A percentile compares a stretch with the other conserved stretches of the same genome.
These are phyloP conservation scores for Buphagus erythrorhynchus DNA, from an alignment of 2,797 vertebrate species.

Conservation along the genomic window DNA sequence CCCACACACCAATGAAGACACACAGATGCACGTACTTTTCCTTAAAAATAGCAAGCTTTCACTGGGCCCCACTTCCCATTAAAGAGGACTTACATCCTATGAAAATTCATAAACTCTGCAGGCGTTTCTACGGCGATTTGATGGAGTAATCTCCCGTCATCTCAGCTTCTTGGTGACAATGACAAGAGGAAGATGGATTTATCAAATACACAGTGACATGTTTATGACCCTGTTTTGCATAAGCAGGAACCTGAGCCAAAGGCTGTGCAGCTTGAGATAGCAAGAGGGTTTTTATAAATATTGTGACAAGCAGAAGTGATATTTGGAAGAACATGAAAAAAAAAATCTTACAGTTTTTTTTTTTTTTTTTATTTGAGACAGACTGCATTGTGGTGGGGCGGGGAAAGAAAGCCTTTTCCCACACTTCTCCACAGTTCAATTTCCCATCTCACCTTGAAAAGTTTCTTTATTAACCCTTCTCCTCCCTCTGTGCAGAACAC, in stretches of 20 bases:
- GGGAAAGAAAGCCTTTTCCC: not conserved
- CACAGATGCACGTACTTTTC: not conserved
- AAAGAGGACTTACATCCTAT: slow-evolving; percentile 62
- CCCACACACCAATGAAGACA: not conserved
- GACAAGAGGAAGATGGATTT: slow-evolving; percentile 79
- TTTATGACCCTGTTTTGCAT: slow-evolving; percentile 75
- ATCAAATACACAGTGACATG: slow-evolving; percentile 74
- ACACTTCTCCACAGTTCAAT: not conserved
- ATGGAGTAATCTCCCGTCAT: slow-evolving; percentile 73
- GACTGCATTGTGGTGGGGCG: fast-evolving
- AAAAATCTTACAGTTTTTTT: not conserved
- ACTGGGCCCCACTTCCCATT: slow-evolving; percentile 54
- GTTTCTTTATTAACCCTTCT: slow-evolving; percentile 35
- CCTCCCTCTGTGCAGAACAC: not conserved
- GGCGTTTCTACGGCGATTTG: slow-evolving; percentile 68
- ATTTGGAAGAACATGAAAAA: slow-evolving; percentile 67
- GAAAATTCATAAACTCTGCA: slow-evolving; percentile 75
- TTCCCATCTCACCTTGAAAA: not conserved
- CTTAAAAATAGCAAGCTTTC: slow-evolving; percentile 39
- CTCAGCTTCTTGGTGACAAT: slow-evolving; percentile 73
- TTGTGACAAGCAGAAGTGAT: slow-evolving; percentile 72
- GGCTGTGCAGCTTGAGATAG: slow-evolving; percentile 68
- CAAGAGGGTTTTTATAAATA: slow-evolving; percentile 66
- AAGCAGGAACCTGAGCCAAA: slow-evolving; percentile 66
- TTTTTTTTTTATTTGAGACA: not conserved